Evolutionary conservation across 2,888 invertebrate genomes (phyloP), one percentile per base, ranked within the genome.

Genomic region (Rosalia funebris): DNA sequence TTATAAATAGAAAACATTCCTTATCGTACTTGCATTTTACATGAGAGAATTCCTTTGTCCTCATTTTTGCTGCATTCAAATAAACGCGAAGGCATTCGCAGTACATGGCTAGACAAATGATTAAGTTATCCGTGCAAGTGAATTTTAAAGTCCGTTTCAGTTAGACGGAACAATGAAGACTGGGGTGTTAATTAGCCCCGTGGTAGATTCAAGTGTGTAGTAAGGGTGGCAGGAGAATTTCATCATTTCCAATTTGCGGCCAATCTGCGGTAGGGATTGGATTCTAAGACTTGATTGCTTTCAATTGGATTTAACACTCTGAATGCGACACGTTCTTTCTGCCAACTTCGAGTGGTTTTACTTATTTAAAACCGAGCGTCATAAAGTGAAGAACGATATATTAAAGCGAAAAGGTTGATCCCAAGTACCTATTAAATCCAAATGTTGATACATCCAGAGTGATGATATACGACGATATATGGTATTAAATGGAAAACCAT

Each of bases 211-310:
- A 36, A 34, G 50, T 20, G 25, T 44, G 42, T 36, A 19, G 7
- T 5, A 25, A 17, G 37, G 44, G 42, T 42, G 25, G 17, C 19
- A 36, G 31, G 55, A 55, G 58, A 63, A 54, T 66, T 61, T 63
- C 52, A 39, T 63, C 62, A 61, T 63, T 61, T 65, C 58, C 63
- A 60, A 58, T 65, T 63, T 60, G 62, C 37, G 53, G 53, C 42
- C 60, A 63, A 63, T 63, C 60, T 62, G 57, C 48, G 45, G 44
- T 55, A 45, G 45, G 52, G 61, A 62, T 58, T 54, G 50, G 50
- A 61, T 56, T 52, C 58, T 16, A 37, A 47, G 57, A 14, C 48
- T 14, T 48, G 47, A 65, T 65, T 65, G 62, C 57, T 47, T 53
- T 45, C 55, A 47, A 53, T 57, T 48, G 50, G 55, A 60, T 57